Percentiles rank a stretch among this genome's conserved stretches.
phyloP scores from a whole-genome alignment of 2,113 vertebrate genomes.

The Myiozetetes cayanensis region DNA sequence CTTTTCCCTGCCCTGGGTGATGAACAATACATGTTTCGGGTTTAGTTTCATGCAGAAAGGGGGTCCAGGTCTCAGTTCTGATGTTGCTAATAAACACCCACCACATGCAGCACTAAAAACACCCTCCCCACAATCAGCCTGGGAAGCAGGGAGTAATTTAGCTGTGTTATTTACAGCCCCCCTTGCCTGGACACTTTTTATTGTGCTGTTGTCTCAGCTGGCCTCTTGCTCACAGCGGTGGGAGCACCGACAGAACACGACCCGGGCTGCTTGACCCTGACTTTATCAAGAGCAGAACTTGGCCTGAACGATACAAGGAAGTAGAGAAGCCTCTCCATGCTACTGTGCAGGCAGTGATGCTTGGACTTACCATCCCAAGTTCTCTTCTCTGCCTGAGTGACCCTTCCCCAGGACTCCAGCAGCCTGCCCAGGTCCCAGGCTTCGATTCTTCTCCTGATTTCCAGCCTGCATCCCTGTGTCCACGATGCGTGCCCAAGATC shows the following conservation, averaged over 20 bases:
- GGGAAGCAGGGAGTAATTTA: neutral
- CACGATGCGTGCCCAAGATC: neutral
- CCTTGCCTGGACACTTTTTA: neutral
- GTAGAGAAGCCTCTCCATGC: neutral
- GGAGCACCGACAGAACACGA: neutral
- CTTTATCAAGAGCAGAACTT: neutral
- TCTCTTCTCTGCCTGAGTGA: neutral
- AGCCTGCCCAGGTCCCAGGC: neutral
- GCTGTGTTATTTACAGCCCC: neutral
- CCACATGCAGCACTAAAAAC: neutral
- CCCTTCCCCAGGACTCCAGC: neutral
- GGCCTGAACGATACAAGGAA: neutral
- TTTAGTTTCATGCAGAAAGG: neutral
- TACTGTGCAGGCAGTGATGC: neutral
- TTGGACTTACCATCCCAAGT: neutral
- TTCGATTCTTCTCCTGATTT: neutral
- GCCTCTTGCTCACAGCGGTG: neutral
- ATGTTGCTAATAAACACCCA: neutral
- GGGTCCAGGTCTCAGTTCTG: neutral
- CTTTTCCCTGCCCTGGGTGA: neutral
- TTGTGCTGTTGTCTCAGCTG: neutral
- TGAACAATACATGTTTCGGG: rapidly evolving
- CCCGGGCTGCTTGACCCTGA: neutral
- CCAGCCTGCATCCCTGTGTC: neutral
- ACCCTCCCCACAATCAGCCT: neutral